Percentiles rank a stretch among this genome's conserved stretches.
Conservation (phyloP, 2,888 invertebrate genomes). For the Cheilosia urbana region DNA sequence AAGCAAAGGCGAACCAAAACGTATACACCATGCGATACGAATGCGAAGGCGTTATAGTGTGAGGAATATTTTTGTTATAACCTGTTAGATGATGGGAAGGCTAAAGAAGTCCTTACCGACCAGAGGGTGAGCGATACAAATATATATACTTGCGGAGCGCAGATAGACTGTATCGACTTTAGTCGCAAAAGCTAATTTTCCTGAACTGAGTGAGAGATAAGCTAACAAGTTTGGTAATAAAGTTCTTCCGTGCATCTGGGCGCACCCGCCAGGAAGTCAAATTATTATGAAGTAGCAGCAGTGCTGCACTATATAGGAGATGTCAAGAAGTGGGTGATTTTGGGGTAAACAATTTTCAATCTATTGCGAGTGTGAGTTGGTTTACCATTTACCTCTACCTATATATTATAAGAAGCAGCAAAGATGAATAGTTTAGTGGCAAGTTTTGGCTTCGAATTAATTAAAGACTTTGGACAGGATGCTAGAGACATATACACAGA, state of each 20-base stretch:
- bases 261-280: constrained; percentile 62
- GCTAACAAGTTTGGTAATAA: constrained; percentile 74
- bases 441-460: constrained; percentile 61
- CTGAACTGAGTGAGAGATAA: constrained; percentile 72
- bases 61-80: constrained; percentile 53
- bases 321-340: not conserved
- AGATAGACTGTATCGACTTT: constrained; percentile 21
- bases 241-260: constrained; percentile 70
- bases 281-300: constrained; percentile 48
- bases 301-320: constrained; percentile 6
- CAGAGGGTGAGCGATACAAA: not conserved
- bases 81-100: constrained; percentile 49
- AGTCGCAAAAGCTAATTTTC: constrained; percentile 67
- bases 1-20: constrained; percentile 34
- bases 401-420: not conserved
- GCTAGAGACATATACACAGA: not conserved
- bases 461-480: constrained; percentile 40
- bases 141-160: not conserved
- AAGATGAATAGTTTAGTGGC: constrained; percentile 52
- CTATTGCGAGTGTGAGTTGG: constrained; percentile 26
- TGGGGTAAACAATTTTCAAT: constrained; percentile 58
- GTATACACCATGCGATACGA: constrained; percentile 7
- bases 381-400: constrained; percentile 49
- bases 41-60: constrained; percentile 63
- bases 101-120: constrained; percentile 22